Conservation (phyloP, 1,140 invertebrate species). For the Anastrepha obliqua region DNA sequence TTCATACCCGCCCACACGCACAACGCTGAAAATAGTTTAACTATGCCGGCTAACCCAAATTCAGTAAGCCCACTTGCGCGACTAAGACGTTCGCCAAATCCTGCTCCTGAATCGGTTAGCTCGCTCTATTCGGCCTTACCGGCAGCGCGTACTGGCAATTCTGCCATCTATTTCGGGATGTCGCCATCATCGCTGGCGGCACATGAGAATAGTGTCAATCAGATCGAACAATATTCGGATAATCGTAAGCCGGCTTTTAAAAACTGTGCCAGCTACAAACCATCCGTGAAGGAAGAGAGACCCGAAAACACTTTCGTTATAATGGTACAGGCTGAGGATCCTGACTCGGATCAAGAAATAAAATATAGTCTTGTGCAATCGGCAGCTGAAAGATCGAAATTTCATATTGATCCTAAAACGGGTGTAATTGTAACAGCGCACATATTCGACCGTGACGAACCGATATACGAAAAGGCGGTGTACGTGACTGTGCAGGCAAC, state of each 20-base stretch:
- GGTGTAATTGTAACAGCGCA: slow-evolving; percentile 85
- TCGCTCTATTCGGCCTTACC: slow-evolving; percentile 55
- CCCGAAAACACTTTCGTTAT: slow-evolving; percentile 78
- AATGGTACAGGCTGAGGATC: slow-evolving; percentile 80
- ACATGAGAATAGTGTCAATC: slow-evolving; percentile 57
- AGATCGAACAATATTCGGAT: slow-evolving; percentile 66
- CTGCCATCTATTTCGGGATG: slow-evolving; percentile 51
- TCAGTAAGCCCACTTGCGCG: not conserved
- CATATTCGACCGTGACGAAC: slow-evolving; percentile 89
- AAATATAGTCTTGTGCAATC: slow-evolving; percentile 87
- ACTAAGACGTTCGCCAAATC: slow-evolving; percentile 53
- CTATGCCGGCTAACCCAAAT: not conserved
- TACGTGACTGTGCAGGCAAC: slow-evolving; percentile 84
- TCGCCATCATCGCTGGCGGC: slow-evolving; percentile 46
- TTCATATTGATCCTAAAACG: slow-evolving; percentile 84
- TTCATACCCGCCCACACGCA: slow-evolving; percentile 55
- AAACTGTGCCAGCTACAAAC: slow-evolving; percentile 80
- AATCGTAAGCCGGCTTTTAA: slow-evolving; percentile 84
- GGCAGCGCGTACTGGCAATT: slow-evolving; percentile 54
- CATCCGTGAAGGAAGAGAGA: slow-evolving; percentile 81
- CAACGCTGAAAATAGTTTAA: not conserved
- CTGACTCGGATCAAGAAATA: slow-evolving; percentile 85
- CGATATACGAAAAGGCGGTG: slow-evolving; percentile 86
- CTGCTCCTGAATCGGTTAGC: slow-evolving; percentile 41
- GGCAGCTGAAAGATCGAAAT: slow-evolving; percentile 84